Conservation (phyloP, 1,140 invertebrate species). For the Thaumatotibia leucotreta region DNA sequence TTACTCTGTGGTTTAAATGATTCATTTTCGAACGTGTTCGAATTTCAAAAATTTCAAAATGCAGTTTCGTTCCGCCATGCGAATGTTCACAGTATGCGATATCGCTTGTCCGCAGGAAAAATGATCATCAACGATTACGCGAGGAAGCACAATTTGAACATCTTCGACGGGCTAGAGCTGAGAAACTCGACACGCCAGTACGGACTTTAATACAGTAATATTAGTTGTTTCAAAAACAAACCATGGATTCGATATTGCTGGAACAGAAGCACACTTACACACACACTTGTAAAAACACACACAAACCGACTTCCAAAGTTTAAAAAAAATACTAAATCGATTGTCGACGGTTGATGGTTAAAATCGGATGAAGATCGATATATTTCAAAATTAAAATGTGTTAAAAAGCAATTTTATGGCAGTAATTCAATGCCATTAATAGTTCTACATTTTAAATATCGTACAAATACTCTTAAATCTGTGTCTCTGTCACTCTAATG, state of each 20-base stretch:
- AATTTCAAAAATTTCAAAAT: no score
- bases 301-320: background rate
- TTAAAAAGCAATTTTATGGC: no score
- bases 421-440: no score
- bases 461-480: no score
- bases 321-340: background rate
- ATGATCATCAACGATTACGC: slow-evolving; percentile 82
- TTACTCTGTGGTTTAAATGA: no score
- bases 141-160: slow-evolving; percentile 82
- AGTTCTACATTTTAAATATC: no score
- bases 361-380: no score
- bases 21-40: no score
- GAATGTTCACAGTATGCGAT: slow-evolving; percentile 29
- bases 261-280: slow-evolving; percentile 23
- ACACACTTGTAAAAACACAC: slow-evolving; percentile 14
- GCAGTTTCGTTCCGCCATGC: slow-evolving; percentile 22
- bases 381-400: no score
- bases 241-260: slow-evolving; percentile 16
- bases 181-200: slow-evolving; percentile 83
- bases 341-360: background rate
- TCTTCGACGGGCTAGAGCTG: slow-evolving; percentile 82
- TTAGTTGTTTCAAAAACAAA: slow-evolving; percentile 58
- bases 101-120: slow-evolving; percentile 65
- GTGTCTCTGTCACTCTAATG: no score
- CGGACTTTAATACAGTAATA: slow-evolving; percentile 80